Evolutionary conservation across 2,888 invertebrate species (phyloP).

Genomic region (Oscheius myriophilus): DNA sequence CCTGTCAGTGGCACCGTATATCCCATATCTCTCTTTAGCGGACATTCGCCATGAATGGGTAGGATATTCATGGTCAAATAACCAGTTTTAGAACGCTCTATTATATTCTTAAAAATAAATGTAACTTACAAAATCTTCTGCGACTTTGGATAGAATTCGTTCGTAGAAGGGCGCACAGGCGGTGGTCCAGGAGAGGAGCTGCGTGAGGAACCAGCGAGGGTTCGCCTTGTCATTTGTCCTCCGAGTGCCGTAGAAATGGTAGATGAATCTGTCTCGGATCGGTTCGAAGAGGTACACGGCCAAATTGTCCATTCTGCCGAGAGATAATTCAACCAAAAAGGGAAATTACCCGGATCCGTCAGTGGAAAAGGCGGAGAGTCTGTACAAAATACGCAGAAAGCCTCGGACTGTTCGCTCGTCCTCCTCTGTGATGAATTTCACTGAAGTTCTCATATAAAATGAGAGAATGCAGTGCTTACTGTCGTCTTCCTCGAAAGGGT

Average conservation of each 20-base stretch:
- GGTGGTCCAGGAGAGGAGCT: slow-evolving; percentile 23
- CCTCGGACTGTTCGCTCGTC: background rate
- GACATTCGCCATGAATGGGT: no score
- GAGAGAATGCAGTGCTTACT: background rate
- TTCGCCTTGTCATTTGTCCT: slow-evolving; percentile 37
- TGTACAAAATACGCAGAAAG: background rate
- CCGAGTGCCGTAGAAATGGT: slow-evolving; percentile 42
- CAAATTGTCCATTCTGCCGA: background rate
- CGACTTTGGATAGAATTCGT: background rate
- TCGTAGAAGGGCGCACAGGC: slow-evolving; percentile 23
- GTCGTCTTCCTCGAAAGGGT: slow-evolving; percentile 18
- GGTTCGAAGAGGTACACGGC: slow-evolving; percentile 28
- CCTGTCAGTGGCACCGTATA: no score
- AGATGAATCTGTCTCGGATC: slow-evolving; percentile 32
- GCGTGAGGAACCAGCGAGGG: slow-evolving; percentile 45
- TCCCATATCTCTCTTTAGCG: no score
- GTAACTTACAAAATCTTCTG: background rate
- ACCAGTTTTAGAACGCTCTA: no score
- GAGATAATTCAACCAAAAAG: background rate
- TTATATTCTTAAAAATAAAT: no score
- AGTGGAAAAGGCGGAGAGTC: background rate
- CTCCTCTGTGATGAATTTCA: slow-evolving; percentile 1
- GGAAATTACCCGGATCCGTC: background rate
- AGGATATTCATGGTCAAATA: no score
- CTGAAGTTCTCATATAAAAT: background rate